A percentile compares a stretch with the other conserved stretches of the same genome.
Conservation (phyloP, 2,113 vertebrate genomes). For the Syngnathus typhle region DNA sequence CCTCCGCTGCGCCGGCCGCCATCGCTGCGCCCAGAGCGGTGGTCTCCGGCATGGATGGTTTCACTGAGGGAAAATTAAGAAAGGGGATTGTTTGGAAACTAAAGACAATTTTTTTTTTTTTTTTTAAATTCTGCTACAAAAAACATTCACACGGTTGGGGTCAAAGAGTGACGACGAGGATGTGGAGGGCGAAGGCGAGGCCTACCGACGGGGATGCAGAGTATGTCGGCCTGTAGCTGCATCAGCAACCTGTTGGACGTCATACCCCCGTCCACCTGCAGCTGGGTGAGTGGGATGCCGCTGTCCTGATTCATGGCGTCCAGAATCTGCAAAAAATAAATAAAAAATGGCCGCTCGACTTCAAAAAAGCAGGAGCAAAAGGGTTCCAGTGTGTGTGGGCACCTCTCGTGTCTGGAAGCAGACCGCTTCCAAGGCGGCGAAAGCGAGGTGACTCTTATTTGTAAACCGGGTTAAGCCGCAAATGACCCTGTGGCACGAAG, state of each 20-base stretch:
- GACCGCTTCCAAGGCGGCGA: constrained; percentile 89
- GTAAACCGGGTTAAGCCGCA: constrained; percentile 95
- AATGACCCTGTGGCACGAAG: constrained; percentile 77
- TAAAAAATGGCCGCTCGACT: background rate
- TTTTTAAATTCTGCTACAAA: background rate
- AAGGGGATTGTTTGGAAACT: background rate
- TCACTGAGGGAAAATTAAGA: constrained; percentile 66
- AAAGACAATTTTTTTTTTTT: no score
- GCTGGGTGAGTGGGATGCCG: constrained; percentile 82
- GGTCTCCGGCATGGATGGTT: constrained; percentile 93
- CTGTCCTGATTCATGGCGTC: constrained; percentile 93
- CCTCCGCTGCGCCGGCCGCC: constrained; percentile 89
- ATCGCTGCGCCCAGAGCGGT: constrained; percentile 90
- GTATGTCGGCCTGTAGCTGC: constrained; percentile 92
- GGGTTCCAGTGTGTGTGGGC: constrained; percentile 15
- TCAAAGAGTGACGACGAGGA: background rate
- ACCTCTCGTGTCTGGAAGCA: constrained; percentile 94
- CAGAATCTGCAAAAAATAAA: constrained; percentile 80
- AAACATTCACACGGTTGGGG: background rate
- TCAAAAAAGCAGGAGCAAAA: background rate
- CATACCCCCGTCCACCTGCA: constrained; percentile 94
- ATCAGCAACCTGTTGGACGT: constrained; percentile 87
- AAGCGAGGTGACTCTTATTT: constrained; percentile 86
- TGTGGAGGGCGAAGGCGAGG: background rate
- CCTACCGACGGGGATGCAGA: constrained; percentile 91